Conservation (phyloP, 2,888 invertebrate species). For the Caenorhabditis sulstoni region DNA sequence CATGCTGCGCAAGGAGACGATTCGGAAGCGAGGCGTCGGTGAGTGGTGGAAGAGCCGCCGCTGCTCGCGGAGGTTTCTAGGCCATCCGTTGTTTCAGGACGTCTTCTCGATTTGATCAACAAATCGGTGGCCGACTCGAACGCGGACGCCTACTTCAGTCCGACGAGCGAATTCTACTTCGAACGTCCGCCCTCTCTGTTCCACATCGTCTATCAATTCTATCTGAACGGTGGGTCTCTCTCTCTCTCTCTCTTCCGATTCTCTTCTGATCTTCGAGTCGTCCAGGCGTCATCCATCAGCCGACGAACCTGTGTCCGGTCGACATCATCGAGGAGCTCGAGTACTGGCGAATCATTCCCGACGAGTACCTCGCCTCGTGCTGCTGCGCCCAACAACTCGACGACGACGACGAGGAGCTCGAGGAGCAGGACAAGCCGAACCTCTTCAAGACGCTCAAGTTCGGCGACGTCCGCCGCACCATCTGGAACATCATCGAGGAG, state of each 20-base stretch:
- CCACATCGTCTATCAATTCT: slow-evolving; percentile 76
- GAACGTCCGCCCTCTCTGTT: slow-evolving; percentile 75
- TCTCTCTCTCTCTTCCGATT: slow-evolving; percentile 6
- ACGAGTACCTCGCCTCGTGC: slow-evolving; percentile 68
- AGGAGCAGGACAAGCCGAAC: slow-evolving; percentile 63
- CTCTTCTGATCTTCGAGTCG: neutral
- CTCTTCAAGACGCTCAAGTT: slow-evolving; percentile 72
- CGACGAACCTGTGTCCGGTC: slow-evolving; percentile 82
- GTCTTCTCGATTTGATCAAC: slow-evolving; percentile 64
- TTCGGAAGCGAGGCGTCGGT: slow-evolving; percentile 61
- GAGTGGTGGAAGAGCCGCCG: too few species aligned
- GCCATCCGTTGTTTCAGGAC: slow-evolving; percentile 69
- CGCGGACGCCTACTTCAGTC: slow-evolving; percentile 72
- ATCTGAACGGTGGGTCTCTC: slow-evolving; percentile 74
- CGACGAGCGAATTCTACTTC: slow-evolving; percentile 75
- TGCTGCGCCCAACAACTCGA: slow-evolving; percentile 67
- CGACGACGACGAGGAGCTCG: slow-evolving; percentile 59
- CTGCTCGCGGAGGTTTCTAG: too few species aligned
- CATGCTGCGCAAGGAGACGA: slow-evolving; percentile 72
- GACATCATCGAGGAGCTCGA: slow-evolving; percentile 82
- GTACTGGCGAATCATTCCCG: slow-evolving; percentile 80
- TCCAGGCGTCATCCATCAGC: slow-evolving; percentile 79
- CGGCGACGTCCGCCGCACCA: slow-evolving; percentile 65
- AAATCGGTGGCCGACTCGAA: slow-evolving; percentile 47
- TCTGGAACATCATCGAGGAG: slow-evolving; percentile 77